Percentiles rank a stretch among this genome's conserved stretches.
phyloP scores from a whole-genome alignment of 2,113 vertebrate genomes.

The Gopherus evgoodei region DNA sequence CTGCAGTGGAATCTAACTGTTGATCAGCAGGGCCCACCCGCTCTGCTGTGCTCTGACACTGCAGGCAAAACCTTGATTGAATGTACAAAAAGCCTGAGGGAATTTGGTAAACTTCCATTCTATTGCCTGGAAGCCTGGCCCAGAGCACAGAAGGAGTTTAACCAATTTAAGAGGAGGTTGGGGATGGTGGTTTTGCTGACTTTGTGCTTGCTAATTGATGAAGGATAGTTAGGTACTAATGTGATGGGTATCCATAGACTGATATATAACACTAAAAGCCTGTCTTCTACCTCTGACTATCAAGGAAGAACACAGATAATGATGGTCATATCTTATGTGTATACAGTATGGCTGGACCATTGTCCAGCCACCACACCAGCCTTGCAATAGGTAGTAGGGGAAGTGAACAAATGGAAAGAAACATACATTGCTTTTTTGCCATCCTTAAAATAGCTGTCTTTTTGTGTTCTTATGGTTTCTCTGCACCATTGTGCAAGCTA shows the following conservation, averaged over 20 bases:
- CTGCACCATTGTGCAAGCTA: not conserved
- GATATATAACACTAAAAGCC: accelerated
- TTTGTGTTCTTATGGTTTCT: not conserved
- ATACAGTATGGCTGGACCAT: not conserved
- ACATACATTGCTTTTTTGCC: not conserved
- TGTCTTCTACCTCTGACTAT: not conserved
- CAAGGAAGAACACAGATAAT: not conserved
- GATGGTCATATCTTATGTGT: not conserved
- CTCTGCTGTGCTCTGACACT: accelerated
- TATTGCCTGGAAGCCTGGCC: not conserved
- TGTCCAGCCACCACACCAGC: not conserved
- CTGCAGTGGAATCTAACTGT: accelerated
- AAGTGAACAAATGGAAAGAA: not conserved
- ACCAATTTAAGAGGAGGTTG: not conserved
- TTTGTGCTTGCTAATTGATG: not conserved
- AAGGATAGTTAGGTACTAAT: not conserved
- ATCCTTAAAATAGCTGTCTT: not conserved
- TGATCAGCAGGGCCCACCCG: accelerated
- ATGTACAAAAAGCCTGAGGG: not conserved
- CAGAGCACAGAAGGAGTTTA: not conserved
- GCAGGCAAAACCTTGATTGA: not conserved
- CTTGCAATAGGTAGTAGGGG: not conserved
- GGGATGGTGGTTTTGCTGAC: constrained; percentile 5
- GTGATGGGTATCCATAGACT: not conserved
- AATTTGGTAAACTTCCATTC: accelerated